These are phyloP conservation scores for Axea sp. DNA, from an alignment of 2,888 invertebrate species.

Conservation along the genomic window DNA sequence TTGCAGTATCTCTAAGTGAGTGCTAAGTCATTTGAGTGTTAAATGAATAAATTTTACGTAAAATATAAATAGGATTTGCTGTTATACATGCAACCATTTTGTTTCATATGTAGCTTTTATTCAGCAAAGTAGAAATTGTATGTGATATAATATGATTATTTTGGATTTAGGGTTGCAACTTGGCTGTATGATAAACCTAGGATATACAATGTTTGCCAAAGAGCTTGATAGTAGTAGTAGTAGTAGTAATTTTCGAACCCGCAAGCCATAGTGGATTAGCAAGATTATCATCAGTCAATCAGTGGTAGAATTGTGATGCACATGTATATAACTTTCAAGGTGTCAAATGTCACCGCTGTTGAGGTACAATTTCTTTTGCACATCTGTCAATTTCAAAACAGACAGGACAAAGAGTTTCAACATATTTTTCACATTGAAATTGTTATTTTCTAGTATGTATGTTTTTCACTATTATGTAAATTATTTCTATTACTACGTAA, in stretches of 20 bases:
- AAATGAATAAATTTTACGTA: too few species aligned
- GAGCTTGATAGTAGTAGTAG: conserved; percentile 74
- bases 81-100: too few species aligned
- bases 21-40: too few species aligned
- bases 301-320: conserved; percentile 62
- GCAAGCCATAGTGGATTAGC: conserved; percentile 69
- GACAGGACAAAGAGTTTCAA: too few species aligned
- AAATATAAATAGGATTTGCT: too few species aligned
- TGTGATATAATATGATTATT: conserved; percentile 43
- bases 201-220: conserved; percentile 71
- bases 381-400: conserved; percentile 30
- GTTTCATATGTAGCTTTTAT: too few species aligned
- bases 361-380: conserved; percentile 44
- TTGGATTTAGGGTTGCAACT: conserved; percentile 36
- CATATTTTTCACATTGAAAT: too few species aligned
- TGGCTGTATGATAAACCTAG: conserved; percentile 37
- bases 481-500: too few species aligned
- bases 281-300: conserved; percentile 79
- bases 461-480: conserved; percentile 1
- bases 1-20: too few species aligned
- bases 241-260: conserved; percentile 68
- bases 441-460: not conserved
- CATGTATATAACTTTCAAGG: conserved; percentile 62
- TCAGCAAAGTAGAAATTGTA: conserved; percentile 23
- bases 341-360: conserved; percentile 75